Evolutionary conservation across 2,113 vertebrate species (phyloP), one percentile per base, ranked within the genome.

Genomic region (Vulpes lagopus): DNA sequence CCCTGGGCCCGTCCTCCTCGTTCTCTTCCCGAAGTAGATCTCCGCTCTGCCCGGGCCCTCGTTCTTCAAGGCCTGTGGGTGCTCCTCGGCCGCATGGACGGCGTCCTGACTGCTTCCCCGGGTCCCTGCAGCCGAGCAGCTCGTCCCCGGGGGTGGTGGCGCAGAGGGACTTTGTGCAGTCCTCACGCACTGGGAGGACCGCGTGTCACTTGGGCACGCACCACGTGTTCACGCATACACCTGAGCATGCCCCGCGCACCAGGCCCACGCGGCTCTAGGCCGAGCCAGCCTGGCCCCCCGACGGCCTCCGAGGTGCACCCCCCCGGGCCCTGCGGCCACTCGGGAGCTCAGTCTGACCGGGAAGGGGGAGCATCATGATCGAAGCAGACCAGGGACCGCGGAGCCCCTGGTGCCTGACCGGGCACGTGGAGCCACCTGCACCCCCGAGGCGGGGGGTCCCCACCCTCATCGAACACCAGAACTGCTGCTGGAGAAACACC

Each of bases 201-300:
- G 6, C 9, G 0, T 15, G 2, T 0, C 20, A 25, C 11, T 0
- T 32, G 35, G 1, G 4, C 30, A 35, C 7, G 23, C 23, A 17
- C 62, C n/a, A 32, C 0, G 1, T 1, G 0, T 59, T 53, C 27
- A n/a, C 55, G 71, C 12, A 15, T 7, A 17, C 0, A 11, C 55
- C 11, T 0, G 0, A 38, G 9, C 23, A 51, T 2, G 3, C 53
- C 53, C 8, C 51, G 23, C 0, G 0, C 55, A 15, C 82, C 60
- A 67, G 73, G 8, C n/a, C 43, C 43, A 43, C 43, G 6, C 43
- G 43, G 43, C 43, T 43, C 5, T 5, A 5, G 43, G 43, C 43
- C 5, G 43, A 43, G 43, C 5, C 43, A 43, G 43, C 51, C 49
- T 87, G 83, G 27, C 65, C 20, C 5, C n/a, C 64, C 3, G 20